Conservation (phyloP, 2,113 vertebrate genomes). For the Mus pahari region DNA sequence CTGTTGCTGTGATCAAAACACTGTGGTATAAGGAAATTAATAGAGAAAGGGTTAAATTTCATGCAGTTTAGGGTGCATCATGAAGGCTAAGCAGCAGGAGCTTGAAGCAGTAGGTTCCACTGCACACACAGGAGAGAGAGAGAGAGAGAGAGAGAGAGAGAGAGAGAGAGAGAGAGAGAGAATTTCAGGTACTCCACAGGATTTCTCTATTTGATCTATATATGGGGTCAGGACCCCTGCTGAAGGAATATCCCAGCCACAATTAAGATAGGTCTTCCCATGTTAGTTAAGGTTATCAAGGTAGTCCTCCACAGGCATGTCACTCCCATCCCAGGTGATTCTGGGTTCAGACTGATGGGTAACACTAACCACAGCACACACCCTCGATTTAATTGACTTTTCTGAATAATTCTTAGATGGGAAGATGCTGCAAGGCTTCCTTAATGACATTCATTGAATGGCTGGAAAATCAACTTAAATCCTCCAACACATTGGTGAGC, state of each 20-base stretch:
- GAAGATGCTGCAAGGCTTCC: slow-evolving; percentile 5
- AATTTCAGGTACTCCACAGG: neutral
- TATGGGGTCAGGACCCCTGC: neutral
- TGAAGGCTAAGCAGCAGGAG: neutral
- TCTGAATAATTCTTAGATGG: slow-evolving; percentile 16
- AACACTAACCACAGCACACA: neutral
- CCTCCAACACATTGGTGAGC: neutral
- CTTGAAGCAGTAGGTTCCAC: neutral
- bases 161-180: too few relatives aligned
- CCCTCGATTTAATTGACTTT: neutral
- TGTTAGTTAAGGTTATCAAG: neutral
- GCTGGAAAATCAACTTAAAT: slow-evolving; percentile 29
- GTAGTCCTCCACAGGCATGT: neutral
- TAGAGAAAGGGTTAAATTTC: neutral
- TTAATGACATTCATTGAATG: slow-evolving; percentile 3
- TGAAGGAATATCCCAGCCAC: too few relatives aligned
- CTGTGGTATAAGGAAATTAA: neutral
- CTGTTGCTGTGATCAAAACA: neutral
- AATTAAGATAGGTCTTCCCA: neutral
- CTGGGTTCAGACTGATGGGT: too few relatives aligned
- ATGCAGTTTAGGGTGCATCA: neutral
- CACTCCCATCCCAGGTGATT: too few relatives aligned
- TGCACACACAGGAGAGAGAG: neutral
- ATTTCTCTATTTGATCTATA: neutral
- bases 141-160: too few relatives aligned